These are phyloP conservation scores for Indicator maculatus DNA, from an alignment of 2,113 vertebrate species.

Conservation along the genomic window DNA sequence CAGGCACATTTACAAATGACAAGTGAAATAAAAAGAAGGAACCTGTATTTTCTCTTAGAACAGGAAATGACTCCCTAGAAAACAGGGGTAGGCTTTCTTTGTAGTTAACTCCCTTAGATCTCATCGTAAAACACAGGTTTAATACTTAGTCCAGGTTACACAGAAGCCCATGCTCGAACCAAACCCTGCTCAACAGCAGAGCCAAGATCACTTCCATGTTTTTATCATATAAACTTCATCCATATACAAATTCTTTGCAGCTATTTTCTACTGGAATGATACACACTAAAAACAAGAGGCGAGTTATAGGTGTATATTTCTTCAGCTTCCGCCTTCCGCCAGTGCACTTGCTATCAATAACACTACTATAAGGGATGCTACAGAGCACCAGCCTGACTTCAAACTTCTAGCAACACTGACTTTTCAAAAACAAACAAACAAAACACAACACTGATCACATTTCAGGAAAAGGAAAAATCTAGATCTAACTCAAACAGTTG, in stretches of 20 bases:
- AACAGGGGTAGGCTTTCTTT: background rate
- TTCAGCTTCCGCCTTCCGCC: background rate
- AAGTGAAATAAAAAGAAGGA: background rate
- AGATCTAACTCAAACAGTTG: background rate
- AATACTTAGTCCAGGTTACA: background rate
- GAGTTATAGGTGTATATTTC: fast-evolving
- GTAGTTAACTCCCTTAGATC: background rate
- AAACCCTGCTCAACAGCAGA: background rate
- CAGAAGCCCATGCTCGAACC: background rate
- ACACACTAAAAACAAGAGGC: background rate
- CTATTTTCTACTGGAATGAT: background rate
- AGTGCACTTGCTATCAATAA: fast-evolving
- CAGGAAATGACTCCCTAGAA: background rate
- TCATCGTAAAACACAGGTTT: background rate
- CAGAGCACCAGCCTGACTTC: background rate
- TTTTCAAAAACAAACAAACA: background rate
- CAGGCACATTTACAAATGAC: background rate
- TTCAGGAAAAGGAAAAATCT: background rate
- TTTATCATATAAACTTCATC: background rate
- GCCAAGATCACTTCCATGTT: background rate
- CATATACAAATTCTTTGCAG: background rate
- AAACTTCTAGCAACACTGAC: background rate
- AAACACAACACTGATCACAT: background rate
- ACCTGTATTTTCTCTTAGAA: background rate
- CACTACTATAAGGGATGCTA: background rate